Evolutionary conservation across 2,888 invertebrate genomes (phyloP).

Genomic region (Ommatoiulus sabulosus): DNA sequence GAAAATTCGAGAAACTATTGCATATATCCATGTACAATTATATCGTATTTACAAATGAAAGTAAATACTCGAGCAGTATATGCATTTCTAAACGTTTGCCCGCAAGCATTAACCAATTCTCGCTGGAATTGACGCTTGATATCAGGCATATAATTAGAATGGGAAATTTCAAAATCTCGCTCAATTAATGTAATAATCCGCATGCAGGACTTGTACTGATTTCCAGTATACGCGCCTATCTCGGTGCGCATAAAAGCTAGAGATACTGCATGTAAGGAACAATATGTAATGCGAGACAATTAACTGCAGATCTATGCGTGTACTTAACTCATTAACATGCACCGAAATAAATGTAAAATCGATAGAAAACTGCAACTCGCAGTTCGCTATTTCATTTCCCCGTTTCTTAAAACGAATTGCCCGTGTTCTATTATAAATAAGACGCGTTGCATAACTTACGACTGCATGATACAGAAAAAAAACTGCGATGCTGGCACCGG

Average conservation of each 20-base stretch:
- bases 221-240: not conserved
- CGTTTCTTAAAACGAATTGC: not conserved
- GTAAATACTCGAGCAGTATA: not conserved
- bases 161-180: constrained; percentile 40
- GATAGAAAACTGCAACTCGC: not conserved
- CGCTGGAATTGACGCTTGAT: constrained; percentile 11
- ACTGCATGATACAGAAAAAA: not conserved
- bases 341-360: constrained; percentile 30
- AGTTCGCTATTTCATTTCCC: constrained; percentile 20
- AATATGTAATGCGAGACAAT: constrained; percentile 22
- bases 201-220: constrained; percentile 15
- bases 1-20: not conserved
- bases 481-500: not conserved
- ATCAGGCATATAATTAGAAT: constrained; percentile 45
- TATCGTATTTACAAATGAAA: not conserved
- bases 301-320: constrained; percentile 39
- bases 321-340: constrained; percentile 41
- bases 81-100: constrained; percentile 35
- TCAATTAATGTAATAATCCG: constrained; percentile 39
- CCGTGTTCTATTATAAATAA: not conserved
- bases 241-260: not conserved
- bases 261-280: constrained; percentile 8
- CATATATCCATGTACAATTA: not conserved
- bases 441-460: not conserved
- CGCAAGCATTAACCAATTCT: constrained; percentile 14